Evolutionary conservation across 2,888 invertebrate genomes (phyloP).

Genomic region (Pterostichus niger): DNA sequence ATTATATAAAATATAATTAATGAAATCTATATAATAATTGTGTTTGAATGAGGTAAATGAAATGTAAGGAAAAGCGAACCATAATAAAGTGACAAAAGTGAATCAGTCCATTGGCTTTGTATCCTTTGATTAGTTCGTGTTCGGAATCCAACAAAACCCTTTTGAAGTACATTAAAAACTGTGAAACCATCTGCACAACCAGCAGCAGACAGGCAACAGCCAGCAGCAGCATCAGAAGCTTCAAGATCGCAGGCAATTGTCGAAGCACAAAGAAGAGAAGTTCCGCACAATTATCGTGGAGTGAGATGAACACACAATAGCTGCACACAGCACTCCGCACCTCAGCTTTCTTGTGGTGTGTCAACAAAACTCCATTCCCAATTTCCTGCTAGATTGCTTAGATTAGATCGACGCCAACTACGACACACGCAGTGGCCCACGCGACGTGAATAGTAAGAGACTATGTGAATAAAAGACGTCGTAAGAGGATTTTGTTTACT

Average conservation of each 20-base stretch:
- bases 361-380: constrained; percentile 61
- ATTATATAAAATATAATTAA: not conserved
- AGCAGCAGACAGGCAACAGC: too few species aligned
- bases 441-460: not conserved
- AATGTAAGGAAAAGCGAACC: too few species aligned
- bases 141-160: constrained; percentile 15
- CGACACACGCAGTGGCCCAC: constrained; percentile 10
- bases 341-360: constrained; percentile 63
- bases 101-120: constrained; percentile 31
- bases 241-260: constrained; percentile 59
- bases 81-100: constrained; percentile 18
- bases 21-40: too few species aligned
- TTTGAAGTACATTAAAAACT: constrained; percentile 41
- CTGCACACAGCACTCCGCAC: constrained; percentile 22
- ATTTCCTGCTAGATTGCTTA: constrained; percentile 64
- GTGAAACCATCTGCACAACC: not conserved
- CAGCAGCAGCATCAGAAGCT: not conserved
- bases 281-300: constrained; percentile 62
- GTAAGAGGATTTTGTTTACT: too few species aligned
- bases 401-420: constrained; percentile 53
- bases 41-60: too few species aligned
- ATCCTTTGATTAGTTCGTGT: constrained; percentile 20
- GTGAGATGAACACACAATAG: constrained; percentile 52
- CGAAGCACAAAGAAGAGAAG: constrained; percentile 60
- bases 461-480: not conserved